A percentile compares a stretch with the other conserved stretches of the same genome.
phyloP scores from a whole-genome alignment of 2,888 invertebrate genomes.

The Ctenicera cuprea region DNA sequence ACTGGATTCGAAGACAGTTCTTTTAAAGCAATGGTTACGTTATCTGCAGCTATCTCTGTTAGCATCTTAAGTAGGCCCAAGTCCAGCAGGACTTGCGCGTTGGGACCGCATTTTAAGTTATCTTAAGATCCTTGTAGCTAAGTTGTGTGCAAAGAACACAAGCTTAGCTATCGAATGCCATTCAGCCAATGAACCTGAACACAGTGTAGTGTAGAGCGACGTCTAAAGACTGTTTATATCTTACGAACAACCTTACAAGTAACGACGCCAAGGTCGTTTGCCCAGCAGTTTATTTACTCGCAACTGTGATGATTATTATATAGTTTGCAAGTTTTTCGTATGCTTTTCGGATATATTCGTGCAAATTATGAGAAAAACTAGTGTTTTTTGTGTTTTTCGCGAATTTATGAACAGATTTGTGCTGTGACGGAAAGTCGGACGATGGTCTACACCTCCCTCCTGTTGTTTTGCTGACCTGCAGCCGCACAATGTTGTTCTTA shows the following conservation, averaged over 20 bases:
- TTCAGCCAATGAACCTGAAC: constrained; percentile 62
- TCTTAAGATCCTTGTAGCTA: constrained; percentile 44
- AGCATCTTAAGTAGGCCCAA: constrained; percentile 37
- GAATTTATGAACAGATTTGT: constrained; percentile 68
- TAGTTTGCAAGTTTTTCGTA: constrained; percentile 41
- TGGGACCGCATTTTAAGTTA: constrained; percentile 35
- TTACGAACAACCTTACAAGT: constrained; percentile 60
- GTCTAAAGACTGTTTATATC: constrained; percentile 57
- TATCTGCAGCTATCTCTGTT: constrained; percentile 21
- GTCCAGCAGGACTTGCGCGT: constrained; percentile 39
- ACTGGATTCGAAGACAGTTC: constrained; percentile 21
- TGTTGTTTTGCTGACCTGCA: constrained; percentile 58
- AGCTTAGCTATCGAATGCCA: constrained; percentile 57
- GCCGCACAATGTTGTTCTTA: constrained; percentile 63
- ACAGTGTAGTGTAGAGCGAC: constrained; percentile 52
- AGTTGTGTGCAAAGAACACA: constrained; percentile 45
- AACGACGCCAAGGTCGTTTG: constrained; percentile 59
- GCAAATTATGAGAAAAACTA: constrained; percentile 33
- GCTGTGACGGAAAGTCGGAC: constrained; percentile 68
- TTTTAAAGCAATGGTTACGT: constrained; percentile 16
- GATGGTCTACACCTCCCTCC: constrained; percentile 63
- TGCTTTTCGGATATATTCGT: background rate
- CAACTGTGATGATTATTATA: constrained; percentile 32
- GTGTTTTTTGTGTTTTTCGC: constrained; percentile 63
- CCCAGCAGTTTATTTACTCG: constrained; percentile 47